These are phyloP conservation scores for Phalanger gymnotis DNA, from an alignment of 2,797 vertebrate genomes.

Conservation along the genomic window DNA sequence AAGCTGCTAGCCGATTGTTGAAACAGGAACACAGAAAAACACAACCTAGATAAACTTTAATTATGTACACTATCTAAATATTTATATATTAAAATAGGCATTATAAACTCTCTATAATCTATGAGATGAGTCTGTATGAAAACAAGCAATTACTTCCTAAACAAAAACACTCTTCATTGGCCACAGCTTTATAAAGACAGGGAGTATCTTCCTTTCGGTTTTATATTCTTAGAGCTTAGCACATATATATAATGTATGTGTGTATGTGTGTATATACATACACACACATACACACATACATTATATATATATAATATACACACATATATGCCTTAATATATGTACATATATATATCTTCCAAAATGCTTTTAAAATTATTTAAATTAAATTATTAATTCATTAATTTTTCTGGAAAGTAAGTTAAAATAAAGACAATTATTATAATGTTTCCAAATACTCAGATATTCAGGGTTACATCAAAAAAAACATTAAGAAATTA, in stretches of 20 bases:
- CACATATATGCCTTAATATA: no score
- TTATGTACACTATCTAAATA: constrained; percentile 17
- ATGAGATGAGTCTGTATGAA: background rate
- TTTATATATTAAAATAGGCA: constrained; percentile 33
- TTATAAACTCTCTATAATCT: constrained; percentile 18
- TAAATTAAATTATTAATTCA: background rate
- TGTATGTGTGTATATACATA: no score
- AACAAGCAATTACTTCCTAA: background rate
- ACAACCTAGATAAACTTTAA: constrained; percentile 16
- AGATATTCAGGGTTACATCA: background rate
- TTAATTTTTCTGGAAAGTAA: background rate
- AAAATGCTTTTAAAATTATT: background rate
- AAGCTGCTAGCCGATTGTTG: no score
- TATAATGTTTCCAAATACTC: background rate
- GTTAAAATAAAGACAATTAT: background rate
- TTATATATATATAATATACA: no score
- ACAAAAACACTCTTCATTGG: constrained; percentile 9
- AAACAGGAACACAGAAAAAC: constrained; percentile 41
- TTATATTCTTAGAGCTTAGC: background rate
- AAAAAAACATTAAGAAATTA: background rate
- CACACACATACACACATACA: no score
- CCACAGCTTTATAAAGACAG: background rate
- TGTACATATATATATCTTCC: background rate
- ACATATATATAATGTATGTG: background rate
- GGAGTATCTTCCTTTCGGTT: background rate